These are phyloP conservation scores for Ceyx melanurus DNA, from an alignment of 2,113 vertebrate genomes.

Conservation along the genomic window DNA sequence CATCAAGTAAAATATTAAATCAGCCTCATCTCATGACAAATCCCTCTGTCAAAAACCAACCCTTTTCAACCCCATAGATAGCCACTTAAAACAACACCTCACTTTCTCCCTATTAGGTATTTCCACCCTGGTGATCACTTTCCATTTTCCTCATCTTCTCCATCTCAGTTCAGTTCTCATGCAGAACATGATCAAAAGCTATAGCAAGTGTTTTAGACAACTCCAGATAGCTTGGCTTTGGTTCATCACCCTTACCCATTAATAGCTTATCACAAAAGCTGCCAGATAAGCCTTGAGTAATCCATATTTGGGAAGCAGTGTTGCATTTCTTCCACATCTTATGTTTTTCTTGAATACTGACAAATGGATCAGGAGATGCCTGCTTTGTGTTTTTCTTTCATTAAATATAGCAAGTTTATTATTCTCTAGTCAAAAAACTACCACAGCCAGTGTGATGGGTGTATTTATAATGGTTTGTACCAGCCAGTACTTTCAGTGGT, in stretches of 20 bases:
- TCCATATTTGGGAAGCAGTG: conserved; percentile 42
- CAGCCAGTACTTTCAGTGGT: background rate
- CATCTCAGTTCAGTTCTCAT: background rate
- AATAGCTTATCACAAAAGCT: conserved; percentile 22
- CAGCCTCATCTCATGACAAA: background rate
- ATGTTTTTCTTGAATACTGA: conserved; percentile 1
- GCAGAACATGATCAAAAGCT: background rate
- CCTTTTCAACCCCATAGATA: background rate
- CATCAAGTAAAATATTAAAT: background rate
- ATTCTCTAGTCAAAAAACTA: conserved; percentile 58
- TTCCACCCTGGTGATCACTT: background rate
- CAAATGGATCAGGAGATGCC: background rate
- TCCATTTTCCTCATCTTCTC: background rate
- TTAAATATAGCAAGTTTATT: conserved; percentile 63
- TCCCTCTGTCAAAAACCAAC: background rate
- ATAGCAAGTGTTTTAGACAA: background rate
- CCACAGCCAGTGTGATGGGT: background rate
- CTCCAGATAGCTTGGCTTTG: background rate
- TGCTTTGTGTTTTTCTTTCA: conserved; percentile 32
- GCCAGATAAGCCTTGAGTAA: background rate
- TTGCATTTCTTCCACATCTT: conserved; percentile 14
- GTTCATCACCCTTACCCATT: background rate
- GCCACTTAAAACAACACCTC: rapidly evolving
- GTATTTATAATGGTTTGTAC: conserved; percentile 22
- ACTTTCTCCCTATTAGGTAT: background rate